These are phyloP conservation scores for Aleiodes alternator DNA, from an alignment of 2,888 invertebrate species.

Conservation along the genomic window DNA sequence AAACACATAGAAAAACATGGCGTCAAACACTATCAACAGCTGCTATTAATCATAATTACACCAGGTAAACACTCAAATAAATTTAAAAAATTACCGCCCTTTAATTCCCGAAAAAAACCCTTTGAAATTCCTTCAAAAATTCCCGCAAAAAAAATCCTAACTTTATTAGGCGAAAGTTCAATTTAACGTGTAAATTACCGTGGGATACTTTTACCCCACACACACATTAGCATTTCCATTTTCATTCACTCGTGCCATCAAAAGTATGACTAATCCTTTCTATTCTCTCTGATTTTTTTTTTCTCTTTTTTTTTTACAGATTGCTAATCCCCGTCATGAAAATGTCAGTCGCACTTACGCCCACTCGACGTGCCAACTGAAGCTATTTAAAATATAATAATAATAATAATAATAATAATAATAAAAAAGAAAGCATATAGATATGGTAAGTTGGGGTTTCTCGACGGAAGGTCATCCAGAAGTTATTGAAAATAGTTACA, in stretches of 20 bases:
- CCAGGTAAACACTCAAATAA: neutral
- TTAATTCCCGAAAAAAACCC: too few relatives aligned
- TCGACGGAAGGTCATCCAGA: slow-evolving; percentile 18
- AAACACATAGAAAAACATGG: slow-evolving; percentile 8
- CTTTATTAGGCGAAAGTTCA: slow-evolving; percentile 24
- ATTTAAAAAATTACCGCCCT: neutral
- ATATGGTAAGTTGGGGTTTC: slow-evolving; percentile 27
- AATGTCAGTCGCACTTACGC: too few relatives aligned
- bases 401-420: too few relatives aligned
- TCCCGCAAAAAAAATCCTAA: neutral
- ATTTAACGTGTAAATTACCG: slow-evolving; percentile 5
- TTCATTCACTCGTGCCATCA: neutral
- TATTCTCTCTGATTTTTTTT: neutral
- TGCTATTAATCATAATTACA: slow-evolving; percentile 8
- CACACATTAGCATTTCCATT: neutral
- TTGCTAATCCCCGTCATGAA: too few relatives aligned
- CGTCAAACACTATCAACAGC: slow-evolving; percentile 12
- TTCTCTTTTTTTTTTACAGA: neutral
- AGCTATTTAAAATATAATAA: neutral
- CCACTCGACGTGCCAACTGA: too few relatives aligned
- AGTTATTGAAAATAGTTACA: neutral
- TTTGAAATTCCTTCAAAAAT: too few relatives aligned
- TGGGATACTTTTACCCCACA: slow-evolving; percentile 19
- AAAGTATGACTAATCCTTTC: too few relatives aligned
- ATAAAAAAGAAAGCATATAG: slow-evolving; percentile 31